Conservation (phyloP, 2,888 invertebrate genomes). For the Exephanes ischioxanthus region DNA sequence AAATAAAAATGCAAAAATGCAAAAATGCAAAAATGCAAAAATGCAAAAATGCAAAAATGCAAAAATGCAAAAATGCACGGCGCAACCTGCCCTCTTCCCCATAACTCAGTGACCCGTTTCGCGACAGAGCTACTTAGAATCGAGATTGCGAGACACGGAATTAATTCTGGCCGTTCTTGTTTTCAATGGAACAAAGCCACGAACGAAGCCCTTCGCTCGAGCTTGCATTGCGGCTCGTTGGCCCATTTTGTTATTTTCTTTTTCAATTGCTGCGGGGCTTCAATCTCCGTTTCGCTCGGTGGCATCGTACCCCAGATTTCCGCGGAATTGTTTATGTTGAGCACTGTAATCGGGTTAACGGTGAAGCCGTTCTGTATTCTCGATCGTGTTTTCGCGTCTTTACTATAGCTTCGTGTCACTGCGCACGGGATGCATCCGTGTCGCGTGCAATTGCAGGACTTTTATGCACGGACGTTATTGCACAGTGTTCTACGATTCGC, state of each 20-base stretch:
- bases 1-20: too few species aligned
- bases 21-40: too few species aligned
- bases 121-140: constrained; percentile 1
- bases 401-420: neutral
- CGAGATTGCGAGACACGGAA: constrained; percentile 14
- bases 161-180: constrained; percentile 26
- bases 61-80: neutral
- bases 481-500: neutral
- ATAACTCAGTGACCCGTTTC: constrained; percentile 5
- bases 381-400: neutral
- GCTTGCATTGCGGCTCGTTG: constrained; percentile 8
- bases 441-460: neutral
- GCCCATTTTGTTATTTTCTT: constrained; percentile 11
- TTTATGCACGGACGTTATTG: neutral
- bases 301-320: constrained; percentile 60
- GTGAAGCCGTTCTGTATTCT: constrained; percentile 41
- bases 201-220: constrained; percentile 32
- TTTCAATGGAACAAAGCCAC: constrained; percentile 16
- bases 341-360: constrained; percentile 45
- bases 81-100: neutral
- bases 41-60: too few species aligned
- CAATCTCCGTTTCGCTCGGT: constrained; percentile 47
- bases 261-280: constrained; percentile 59
- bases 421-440: neutral
- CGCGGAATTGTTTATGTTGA: constrained; percentile 38